These are phyloP conservation scores for Ictalurus furcatus DNA, from an alignment of 2,113 vertebrate species.

Conservation along the genomic window DNA sequence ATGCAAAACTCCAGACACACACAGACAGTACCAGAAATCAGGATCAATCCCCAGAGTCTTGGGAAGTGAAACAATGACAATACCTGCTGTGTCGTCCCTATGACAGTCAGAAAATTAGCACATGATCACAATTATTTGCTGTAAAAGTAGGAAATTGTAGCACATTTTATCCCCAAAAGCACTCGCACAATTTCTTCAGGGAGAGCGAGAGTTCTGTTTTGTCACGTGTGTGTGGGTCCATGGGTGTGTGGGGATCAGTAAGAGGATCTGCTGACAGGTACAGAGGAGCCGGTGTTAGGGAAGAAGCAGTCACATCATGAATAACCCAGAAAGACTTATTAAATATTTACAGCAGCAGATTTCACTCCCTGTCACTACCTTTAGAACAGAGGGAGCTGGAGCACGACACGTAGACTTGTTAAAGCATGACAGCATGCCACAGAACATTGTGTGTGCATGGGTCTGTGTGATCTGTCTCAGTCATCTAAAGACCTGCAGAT, in stretches of 20 bases:
- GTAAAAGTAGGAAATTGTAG: neutral
- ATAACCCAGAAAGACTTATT: conserved; percentile 66
- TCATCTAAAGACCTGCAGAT: conserved; percentile 45
- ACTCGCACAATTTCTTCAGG: neutral
- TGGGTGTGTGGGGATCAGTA: neutral
- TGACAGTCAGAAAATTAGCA: neutral
- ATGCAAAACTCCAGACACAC: neutral
- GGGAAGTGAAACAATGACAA: neutral
- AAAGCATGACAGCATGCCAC: conserved; percentile 43
- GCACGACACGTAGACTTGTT: conserved; percentile 33
- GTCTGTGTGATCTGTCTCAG: conserved; percentile 1
- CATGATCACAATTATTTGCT: neutral
- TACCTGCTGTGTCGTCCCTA: neutral
- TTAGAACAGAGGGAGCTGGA: conserved; percentile 66
- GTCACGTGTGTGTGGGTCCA: neutral
- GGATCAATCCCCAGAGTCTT: neutral
- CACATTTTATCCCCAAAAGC: neutral
- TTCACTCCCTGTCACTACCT: conserved; percentile 73
- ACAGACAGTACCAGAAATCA: neutral
- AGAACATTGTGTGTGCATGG: conserved; percentile 53
- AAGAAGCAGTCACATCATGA: conserved; percentile 63
- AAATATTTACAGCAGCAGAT: conserved; percentile 71
- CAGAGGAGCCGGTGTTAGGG: conserved; percentile 40
- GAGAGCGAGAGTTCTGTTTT: neutral
- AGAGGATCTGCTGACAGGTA: conserved; percentile 63